Evolutionary conservation across 2,797 vertebrate species (phyloP), one percentile per base, ranked within the genome.

Genomic region (Myripristis jacobus): DNA sequence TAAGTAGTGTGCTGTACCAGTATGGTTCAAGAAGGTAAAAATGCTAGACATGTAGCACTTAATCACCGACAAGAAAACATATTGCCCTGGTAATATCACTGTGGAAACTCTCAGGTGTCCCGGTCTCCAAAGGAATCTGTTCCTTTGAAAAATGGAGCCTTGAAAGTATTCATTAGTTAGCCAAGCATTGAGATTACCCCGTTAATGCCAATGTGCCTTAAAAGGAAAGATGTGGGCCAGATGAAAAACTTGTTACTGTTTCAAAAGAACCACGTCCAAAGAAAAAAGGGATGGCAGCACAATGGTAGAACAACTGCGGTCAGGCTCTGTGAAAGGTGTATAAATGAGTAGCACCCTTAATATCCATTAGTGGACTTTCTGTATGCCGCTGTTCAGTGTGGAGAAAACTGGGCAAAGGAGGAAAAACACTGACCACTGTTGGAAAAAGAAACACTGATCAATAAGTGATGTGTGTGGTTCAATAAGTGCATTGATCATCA

Each of bases 401-500:
- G 57, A 73, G 63, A 60, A 64, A 76, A 58, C 24, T 7, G 15
- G 46, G 29, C 59, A 15, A 1, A 47, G 56, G 25, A 43, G 44
- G 21, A 50, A 70, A 66, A 8, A 3, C 10, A 13, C 38, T 13
- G 12, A 57, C 65, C 52, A 71, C 75, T 77, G 67, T 18, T 87
- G 72, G 75, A 88, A 85, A 86, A 88, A 88, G 77, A 77, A 90
- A 81, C 83, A 62, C 73, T 65, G 83, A 89, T 92, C 90, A 81
- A 88, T 92, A 75, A 43, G 54, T 76, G 67, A 82, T 76, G 79
- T 51, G 72, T 72, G 81, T 1, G 48, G 85, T 79, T 89, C 83
- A 68, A 90, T 89, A 72, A 70, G 79, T 24, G 67, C 85, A 90
- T 90, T 87, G 92, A 93, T 92, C 85, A 86, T 72, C 58, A 21